Evolutionary conservation across 2,888 invertebrate species (phyloP), one percentile per base, ranked within the genome.

Genomic region (Arctia plantaginis): DNA sequence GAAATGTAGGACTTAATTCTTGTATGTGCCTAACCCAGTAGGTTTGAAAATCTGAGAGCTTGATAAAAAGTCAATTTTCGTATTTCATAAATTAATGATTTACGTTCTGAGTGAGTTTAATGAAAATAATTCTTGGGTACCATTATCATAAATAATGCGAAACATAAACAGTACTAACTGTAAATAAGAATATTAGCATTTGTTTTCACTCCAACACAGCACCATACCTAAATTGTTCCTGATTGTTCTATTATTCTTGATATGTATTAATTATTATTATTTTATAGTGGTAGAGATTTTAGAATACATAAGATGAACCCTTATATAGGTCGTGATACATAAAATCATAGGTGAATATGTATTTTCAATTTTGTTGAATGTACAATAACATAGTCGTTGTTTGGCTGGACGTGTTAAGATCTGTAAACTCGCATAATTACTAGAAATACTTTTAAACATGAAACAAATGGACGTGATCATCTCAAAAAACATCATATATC

Each of bases 401-500:
- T 70, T 30, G 23, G n/a, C 27, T 66, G 62, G 64, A 81, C 74
- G 76, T 78, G 80, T 69, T 71, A 69, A 72, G 55, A 44, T 80
- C 70, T 75, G 35, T 78, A 75, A 81, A 81, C 75, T 82, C 70
- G 27, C 35, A 27, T 51, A 70, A 78, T 78, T 77, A 76, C 39
- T 33, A 66, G 76, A 81, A 83, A 75, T 80, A 23, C 76, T 80
- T 81, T 72, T 65, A 78, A 80, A 74, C 73, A 73, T 71, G 75
- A 83, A 75, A 77, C 67, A 80, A 81, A 76, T 72, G 78, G 83
- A 87, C 84, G 80, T 77, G 81, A 71, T 76, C 72, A 74, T 75
- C 78, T 70, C 71, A 77, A 78, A 80, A 78, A 79, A 82, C 86
- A 87, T 89, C 91, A 90, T 90, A 91, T 90, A 90, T 88, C 85